Conservation (phyloP, 2,113 vertebrate species). For the Meriones unguiculatus region DNA sequence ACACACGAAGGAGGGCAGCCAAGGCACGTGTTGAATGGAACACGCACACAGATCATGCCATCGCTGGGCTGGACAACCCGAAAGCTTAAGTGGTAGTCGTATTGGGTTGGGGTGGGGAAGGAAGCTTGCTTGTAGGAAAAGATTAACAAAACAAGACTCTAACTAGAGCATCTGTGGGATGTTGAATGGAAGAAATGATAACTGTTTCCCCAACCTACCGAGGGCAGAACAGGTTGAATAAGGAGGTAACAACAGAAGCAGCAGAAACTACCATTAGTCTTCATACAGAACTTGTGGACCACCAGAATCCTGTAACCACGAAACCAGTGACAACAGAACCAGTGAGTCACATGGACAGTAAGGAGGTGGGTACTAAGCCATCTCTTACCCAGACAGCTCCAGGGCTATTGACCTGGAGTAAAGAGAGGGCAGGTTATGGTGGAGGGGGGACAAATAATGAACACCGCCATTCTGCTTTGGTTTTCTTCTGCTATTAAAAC, state of each 20-base stretch:
- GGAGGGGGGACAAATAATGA: neutral
- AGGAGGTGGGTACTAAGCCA: neutral
- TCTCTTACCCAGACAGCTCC: neutral
- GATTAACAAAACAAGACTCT: neutral
- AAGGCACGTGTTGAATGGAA: neutral
- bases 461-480: neutral
- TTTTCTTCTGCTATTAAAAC: neutral
- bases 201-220: constrained; percentile 62
- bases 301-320: constrained; percentile 20
- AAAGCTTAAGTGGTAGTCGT: neutral
- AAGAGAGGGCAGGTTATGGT: neutral
- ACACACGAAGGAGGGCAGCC: neutral
- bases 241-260: constrained; percentile 20
- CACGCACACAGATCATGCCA: neutral
- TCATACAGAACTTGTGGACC: neutral
- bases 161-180: constrained; percentile 2
- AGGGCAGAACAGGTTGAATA: constrained; percentile 59
- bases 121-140: neutral
- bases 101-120: neutral
- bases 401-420: neutral
- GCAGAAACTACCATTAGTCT: constrained; percentile 54
- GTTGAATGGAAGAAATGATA: neutral
- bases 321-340: constrained; percentile 33
- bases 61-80: neutral
- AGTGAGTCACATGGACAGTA: constrained; percentile 66